Conservation (phyloP, 2,113 vertebrate genomes). For the Notothenia rossii region DNA sequence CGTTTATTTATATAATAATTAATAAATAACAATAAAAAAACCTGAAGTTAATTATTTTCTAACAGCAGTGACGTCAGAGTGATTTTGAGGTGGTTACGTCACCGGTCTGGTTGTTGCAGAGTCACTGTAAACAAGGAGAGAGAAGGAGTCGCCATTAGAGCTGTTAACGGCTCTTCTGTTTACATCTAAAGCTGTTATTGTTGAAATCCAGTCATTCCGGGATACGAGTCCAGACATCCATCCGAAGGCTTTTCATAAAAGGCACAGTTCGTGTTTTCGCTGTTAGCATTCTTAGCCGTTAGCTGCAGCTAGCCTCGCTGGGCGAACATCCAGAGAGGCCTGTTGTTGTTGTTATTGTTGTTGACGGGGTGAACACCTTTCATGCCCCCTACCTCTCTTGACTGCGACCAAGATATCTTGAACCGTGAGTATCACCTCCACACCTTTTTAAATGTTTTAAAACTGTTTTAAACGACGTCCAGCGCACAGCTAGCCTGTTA, state of each 20-base stretch:
- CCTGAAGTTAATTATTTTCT: too few species aligned
- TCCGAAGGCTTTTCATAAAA: not conserved
- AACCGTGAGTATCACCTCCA: conserved; percentile 71
- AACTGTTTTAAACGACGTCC: not conserved
- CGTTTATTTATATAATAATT: too few species aligned
- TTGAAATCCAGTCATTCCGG: not conserved
- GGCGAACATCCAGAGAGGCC: conserved; percentile 20
- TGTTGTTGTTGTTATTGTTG: not conserved
- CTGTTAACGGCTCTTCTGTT: not conserved
- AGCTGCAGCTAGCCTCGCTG: conserved; percentile 42
- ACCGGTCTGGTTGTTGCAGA: conserved; percentile 79
- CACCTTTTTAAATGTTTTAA: accelerated
- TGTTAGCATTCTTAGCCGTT: conserved; percentile 12
- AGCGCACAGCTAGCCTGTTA: not conserved
- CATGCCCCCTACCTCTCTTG: conserved; percentile 46
- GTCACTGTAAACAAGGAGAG: conserved; percentile 85
- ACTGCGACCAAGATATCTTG: conserved; percentile 56
- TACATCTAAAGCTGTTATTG: accelerated
- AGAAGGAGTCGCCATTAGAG: conserved; percentile 35
- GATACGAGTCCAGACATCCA: accelerated
- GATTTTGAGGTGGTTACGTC: conserved; percentile 64
- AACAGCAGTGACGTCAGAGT: conserved; percentile 37
- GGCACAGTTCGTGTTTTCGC: conserved; percentile 2
- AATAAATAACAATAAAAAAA: too few species aligned
- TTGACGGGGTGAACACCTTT: conserved; percentile 25